A percentile compares a stretch with the other conserved stretches of the same genome.
Evolutionary conservation across 2,797 vertebrate species (phyloP).

Genomic region (Urophycis tenuis): DNA sequence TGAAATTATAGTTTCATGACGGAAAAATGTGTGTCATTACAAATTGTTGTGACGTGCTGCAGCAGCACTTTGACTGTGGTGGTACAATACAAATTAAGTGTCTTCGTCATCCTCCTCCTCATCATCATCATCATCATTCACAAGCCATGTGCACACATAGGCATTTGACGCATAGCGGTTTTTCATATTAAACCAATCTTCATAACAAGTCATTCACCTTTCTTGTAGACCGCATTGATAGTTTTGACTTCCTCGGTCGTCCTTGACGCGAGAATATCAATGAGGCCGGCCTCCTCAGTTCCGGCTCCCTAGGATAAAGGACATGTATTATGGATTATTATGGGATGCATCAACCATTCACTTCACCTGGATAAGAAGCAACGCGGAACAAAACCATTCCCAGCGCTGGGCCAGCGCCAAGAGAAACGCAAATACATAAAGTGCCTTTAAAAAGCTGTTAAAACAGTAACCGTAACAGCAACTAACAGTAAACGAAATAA

Average conservation of each 20-base stretch:
- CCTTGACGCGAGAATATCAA: slow-evolving; percentile 91
- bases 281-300: slow-evolving; percentile 90
- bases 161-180: neutral
- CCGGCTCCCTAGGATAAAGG: slow-evolving; percentile 79
- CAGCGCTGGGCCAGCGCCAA: no score
- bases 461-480: no score
- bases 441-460: no score
- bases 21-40: neutral
- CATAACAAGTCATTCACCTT: slow-evolving; percentile 67
- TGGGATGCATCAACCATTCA: no score
- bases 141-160: neutral
- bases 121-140: neutral
- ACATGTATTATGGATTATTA: neutral
- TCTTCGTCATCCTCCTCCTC: neutral
- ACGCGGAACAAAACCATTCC: no score
- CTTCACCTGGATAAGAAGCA: no score
- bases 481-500: no score
- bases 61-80: neutral
- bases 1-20: neutral
- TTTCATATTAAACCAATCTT: neutral
- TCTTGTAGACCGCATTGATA: slow-evolving; percentile 75
- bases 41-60: neutral
- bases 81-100: neutral
- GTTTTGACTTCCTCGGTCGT: slow-evolving; percentile 69
- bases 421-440: no score